phyloP scores from a whole-genome alignment of 2,888 invertebrate genomes.

The Tiliacea aurago region DNA sequence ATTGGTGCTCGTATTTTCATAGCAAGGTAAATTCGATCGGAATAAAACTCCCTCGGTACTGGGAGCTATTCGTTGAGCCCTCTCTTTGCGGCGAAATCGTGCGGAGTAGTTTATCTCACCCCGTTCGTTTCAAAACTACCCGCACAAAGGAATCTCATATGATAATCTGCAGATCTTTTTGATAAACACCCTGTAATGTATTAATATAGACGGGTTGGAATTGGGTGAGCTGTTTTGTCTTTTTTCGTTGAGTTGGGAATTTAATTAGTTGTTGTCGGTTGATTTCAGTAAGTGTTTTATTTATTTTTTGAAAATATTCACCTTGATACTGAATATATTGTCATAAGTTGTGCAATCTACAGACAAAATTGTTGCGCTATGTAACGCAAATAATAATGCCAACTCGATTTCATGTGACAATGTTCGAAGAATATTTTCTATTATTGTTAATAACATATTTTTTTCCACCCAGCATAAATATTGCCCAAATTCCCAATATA shows the following conservation, averaged over 20 bases:
- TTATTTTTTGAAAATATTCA: not conserved
- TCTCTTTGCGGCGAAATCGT: slow-evolving; percentile 88
- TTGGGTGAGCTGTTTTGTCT: slow-evolving; percentile 14
- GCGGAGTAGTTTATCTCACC: slow-evolving; percentile 87
- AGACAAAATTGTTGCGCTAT: not conserved
- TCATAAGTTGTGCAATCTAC: not conserved
- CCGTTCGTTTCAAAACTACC: slow-evolving; percentile 76
- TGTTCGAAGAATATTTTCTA: not conserved
- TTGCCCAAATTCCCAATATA: slow-evolving; percentile 27
- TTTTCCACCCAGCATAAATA: slow-evolving; percentile 4
- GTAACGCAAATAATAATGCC: not conserved
- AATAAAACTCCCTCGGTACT: slow-evolving; percentile 83
- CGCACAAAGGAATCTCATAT: slow-evolving; percentile 83
- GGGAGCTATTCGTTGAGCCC: slow-evolving; percentile 83
- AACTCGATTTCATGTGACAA: not conserved
- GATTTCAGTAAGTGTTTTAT: not conserved
- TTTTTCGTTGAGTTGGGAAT: slow-evolving; percentile 9
- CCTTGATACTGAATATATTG: not conserved
- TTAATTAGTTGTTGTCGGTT: not conserved
- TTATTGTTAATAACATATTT: slow-evolving; percentile 8
- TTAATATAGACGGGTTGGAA: slow-evolving; percentile 52
- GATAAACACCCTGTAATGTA: slow-evolving; percentile 68
- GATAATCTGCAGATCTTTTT: slow-evolving; percentile 83
- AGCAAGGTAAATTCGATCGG: slow-evolving; percentile 85
- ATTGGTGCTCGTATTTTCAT: slow-evolving; percentile 76